These are phyloP conservation scores for Campaea margaritaria DNA, from an alignment of 2,888 invertebrate genomes.

Conservation along the genomic window DNA sequence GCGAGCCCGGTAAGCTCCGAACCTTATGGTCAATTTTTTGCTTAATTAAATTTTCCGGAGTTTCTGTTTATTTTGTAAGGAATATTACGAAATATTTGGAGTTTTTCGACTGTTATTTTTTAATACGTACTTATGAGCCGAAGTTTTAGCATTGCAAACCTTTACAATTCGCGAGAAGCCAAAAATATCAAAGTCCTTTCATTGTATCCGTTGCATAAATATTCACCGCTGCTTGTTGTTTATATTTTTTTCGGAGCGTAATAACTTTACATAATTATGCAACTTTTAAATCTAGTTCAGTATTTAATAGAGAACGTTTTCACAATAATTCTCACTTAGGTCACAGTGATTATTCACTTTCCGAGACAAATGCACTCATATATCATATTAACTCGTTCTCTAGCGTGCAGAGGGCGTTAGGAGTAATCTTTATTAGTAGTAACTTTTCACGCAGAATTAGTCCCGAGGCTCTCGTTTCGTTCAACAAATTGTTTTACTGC, in stretches of 20 bases:
- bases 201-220: neutral
- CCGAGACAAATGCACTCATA: slow-evolving; percentile 36
- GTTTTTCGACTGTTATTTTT: slow-evolving; percentile 25
- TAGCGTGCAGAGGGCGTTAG: slow-evolving; percentile 30
- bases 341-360: slow-evolving; percentile 25
- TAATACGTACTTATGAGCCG: slow-evolving; percentile 14
- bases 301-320: slow-evolving; percentile 3
- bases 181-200: slow-evolving; percentile 5
- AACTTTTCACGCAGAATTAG: slow-evolving; percentile 61
- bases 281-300: neutral
- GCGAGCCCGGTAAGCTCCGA: slow-evolving; percentile 18
- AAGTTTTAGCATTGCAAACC: slow-evolving; percentile 17
- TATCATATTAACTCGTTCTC: slow-evolving; percentile 45
- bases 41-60: slow-evolving; percentile 37
- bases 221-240: too few relatives aligned
- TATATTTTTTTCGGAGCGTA: too few relatives aligned
- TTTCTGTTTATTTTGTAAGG: slow-evolving; percentile 20
- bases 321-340: slow-evolving; percentile 10
- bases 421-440: slow-evolving; percentile 63
- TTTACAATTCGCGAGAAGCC: neutral
- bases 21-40: slow-evolving; percentile 32
- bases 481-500: slow-evolving; percentile 57
- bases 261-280: neutral
- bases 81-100: slow-evolving; percentile 33
- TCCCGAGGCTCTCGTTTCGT: slow-evolving; percentile 57